A percentile compares a stretch with the other conserved stretches of the same genome.
Conservation (phyloP, 2,888 invertebrate species). For the Drosophila antonietae region DNA sequence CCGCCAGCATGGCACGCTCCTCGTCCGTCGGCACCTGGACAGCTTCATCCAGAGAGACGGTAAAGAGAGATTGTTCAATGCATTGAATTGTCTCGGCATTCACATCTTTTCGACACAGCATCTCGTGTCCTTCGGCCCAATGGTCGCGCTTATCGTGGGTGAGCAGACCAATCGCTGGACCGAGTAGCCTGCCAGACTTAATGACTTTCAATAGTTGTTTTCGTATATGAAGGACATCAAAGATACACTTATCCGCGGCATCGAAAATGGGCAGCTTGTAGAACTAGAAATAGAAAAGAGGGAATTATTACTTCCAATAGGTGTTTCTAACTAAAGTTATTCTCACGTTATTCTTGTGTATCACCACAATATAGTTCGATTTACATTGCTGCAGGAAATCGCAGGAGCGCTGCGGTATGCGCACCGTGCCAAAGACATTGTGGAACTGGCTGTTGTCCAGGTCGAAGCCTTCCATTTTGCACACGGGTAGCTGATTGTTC, state of each 20-base stretch:
- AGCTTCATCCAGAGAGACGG: slow-evolving; percentile 91
- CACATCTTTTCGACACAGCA: slow-evolving; percentile 86
- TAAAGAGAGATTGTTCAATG: slow-evolving; percentile 91
- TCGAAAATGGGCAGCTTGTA: slow-evolving; percentile 88
- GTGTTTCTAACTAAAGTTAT: background rate
- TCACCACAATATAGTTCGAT: slow-evolving; percentile 91
- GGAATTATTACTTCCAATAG: background rate
- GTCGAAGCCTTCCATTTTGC: slow-evolving; percentile 91
- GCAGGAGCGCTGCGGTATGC: slow-evolving; percentile 88
- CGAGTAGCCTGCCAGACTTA: slow-evolving; percentile 85
- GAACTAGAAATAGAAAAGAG: slow-evolving; percentile 84
- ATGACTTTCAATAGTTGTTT: slow-evolving; percentile 86
- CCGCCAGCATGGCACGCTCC: slow-evolving; percentile 86
- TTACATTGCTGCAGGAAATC: slow-evolving; percentile 89
- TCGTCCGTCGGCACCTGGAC: slow-evolving; percentile 79
- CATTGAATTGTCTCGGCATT: slow-evolving; percentile 86
- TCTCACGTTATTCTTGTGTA: slow-evolving; percentile 93
- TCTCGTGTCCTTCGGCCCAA: slow-evolving; percentile 90
- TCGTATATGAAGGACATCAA: slow-evolving; percentile 88
- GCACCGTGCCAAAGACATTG: slow-evolving; percentile 94
- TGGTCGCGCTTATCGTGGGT: slow-evolving; percentile 91
- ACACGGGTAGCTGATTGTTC: slow-evolving; percentile 87
- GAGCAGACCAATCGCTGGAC: slow-evolving; percentile 89
- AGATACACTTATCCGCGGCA: slow-evolving; percentile 86
- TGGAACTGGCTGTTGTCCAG: slow-evolving; percentile 97